Evolutionary conservation across 2,797 vertebrate species (phyloP), one percentile per base, ranked within the genome.

Genomic region (Hoplostethus mediterraneus): DNA sequence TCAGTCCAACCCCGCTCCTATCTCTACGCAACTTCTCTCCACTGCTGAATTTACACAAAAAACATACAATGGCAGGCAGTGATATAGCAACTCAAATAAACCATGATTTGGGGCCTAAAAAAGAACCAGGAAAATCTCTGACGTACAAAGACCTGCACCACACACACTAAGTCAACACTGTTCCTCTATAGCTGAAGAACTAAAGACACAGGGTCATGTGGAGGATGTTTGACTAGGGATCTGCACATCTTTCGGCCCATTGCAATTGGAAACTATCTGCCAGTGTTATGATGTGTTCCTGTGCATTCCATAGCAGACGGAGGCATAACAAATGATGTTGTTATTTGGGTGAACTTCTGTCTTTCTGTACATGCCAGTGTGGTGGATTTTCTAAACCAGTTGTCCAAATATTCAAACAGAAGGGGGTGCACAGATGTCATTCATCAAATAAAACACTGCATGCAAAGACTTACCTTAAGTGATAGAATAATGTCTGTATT

Each of bases 91-190:
- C 68, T 80, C 79, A 82, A 87, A 85, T 73, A 81, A 85, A 81
- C 80, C 68, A 56, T 53, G 63, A 52, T 76, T 75, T 79, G 65
- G 59, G 71, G 54, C 61, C 45, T 64, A 58, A 79, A 75, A 73
- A 71, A 71, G 31, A 67, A 51, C 30, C 16, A 36, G 71, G 62
- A 73, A 61, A 67, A 67, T 80, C 79, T 90, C 70, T 90, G 86
- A 90, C 86, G 82, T 90, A 80, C 76, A 81, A 74, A 63, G 66
- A 68, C 67, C 78, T 70, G 47, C 63, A 75, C 77, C 84, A 86
- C 66, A 75, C 84, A 88, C 67, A 7, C 80, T 85, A 71, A 82
- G 85, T 89, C 88, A 89, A 89, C 80, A 89, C 55, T 82, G 84
- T 90, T 86, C 83, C 82, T 85, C 63, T 79, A 61, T 59, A 61